phyloP scores from a whole-genome alignment of 2,113 vertebrate genomes.

The Crotophaga sulcirostris region DNA sequence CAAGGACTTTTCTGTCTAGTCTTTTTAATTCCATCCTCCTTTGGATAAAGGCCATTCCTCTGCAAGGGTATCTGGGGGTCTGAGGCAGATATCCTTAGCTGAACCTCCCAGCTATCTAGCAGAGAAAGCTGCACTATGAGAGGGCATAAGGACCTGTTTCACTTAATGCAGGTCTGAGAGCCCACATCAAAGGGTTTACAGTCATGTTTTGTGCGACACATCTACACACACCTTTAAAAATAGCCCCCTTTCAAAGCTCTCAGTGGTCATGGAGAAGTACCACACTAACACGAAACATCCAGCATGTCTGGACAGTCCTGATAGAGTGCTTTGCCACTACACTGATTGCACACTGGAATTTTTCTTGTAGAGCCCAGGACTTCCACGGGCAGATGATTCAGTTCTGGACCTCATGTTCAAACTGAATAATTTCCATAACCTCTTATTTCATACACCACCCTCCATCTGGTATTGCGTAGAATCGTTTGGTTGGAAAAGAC shows the following conservation, averaged over 20 bases:
- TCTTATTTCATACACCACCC: not conserved
- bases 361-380: not conserved
- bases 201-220: not conserved
- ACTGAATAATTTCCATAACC: not conserved
- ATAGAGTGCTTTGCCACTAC: not conserved
- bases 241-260: not conserved
- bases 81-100: not conserved
- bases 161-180: not conserved
- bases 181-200: not conserved
- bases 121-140: not conserved
- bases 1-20: not conserved
- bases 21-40: not conserved
- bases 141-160: accelerated
- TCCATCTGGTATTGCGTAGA: not conserved
- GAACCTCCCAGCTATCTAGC: not conserved
- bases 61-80: not conserved
- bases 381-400: not conserved
- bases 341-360: not conserved
- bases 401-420: not conserved
- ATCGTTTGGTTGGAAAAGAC: no score
- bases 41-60: not conserved
- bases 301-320: accelerated
- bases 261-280: not conserved
- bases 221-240: accelerated
- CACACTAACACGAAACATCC: accelerated